Base-by-base conservation (phyloP, 1,140 invertebrate genomes). In the Ptiloglossa arizonensis region DNA sequence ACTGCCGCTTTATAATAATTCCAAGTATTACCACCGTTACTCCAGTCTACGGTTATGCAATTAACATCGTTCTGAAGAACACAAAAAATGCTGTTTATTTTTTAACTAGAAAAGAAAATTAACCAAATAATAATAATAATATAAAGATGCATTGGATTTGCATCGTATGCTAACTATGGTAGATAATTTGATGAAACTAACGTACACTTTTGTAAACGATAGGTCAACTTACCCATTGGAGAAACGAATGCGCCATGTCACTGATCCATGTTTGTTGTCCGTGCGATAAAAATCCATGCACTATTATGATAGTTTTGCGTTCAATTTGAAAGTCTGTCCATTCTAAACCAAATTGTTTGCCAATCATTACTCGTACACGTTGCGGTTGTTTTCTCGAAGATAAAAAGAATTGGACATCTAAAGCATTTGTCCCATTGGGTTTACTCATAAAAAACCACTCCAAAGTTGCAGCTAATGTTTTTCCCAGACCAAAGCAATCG, bases 1-100 rank as follows among this genome's bases (percentile, higher is more conserved):
- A 93, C 91, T 0, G 94, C 94, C 0, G 94, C 94, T 78, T 93
- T 91, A 86, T 94, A 94, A 70, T 95, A 95, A 88, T 94, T 94
- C 91, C 93, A 94, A 0, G 93, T 94, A 48, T 94, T 93, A 13
- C 94, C 92, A 0, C 93, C 93, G 13, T 89, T 90, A 62, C 94
- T 94, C 94, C 94, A 95, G 77, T 95, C 94, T 15, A 94, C 94
- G 0, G 92, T 89, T 11, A 95, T 92, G 0, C 94, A 92, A 72
- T 95, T 94, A 17, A 94, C 92, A 72, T 95, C 93, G 0, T 75
- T 90, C 94, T 94, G 29, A 24, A 68, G 24, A 27, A 66, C 22
- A 11, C 48, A 27, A 3, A 46, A 60, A 60, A 57, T 32, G 29
- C 41, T 32, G 6, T 71, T 13, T 19, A 22, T 4, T 44, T 29